Percentiles rank a stretch among this genome's conserved stretches.
Evolutionary conservation across 2,113 vertebrate genomes (phyloP).

Genomic region (Hoplias malabaricus): DNA sequence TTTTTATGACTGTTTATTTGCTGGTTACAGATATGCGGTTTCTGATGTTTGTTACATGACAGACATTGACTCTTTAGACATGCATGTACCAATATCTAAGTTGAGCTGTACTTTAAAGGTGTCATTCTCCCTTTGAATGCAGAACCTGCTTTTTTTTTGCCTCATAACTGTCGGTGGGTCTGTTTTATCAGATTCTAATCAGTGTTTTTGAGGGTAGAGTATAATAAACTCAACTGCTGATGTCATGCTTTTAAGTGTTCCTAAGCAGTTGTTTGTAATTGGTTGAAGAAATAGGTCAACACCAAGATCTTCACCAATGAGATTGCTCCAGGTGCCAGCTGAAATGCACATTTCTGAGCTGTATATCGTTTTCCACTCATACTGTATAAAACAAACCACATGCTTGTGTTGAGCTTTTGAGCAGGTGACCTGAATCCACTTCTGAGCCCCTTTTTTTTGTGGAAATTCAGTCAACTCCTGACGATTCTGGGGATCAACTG

Average conservation of each 20-base stretch:
- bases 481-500: no score
- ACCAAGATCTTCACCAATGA: neutral
- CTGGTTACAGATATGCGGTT: neutral
- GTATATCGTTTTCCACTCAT: neutral
- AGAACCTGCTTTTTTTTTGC: neutral
- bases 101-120: neutral
- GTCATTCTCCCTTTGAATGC: neutral
- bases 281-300: neutral
- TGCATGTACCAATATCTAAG: neutral
- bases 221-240: neutral
- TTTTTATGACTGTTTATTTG: conserved; percentile 7
- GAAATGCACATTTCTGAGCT: conserved; percentile 31
- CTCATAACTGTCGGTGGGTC: no score
- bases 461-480: no score
- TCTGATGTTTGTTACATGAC: neutral
- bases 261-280: neutral
- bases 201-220: neutral
- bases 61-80: neutral
- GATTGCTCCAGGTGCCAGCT: neutral
- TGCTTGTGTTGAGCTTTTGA: conserved; percentile 25
- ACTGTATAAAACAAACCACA: conserved; percentile 12
- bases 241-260: neutral
- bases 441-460: no score
- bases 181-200: neutral
- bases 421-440: neutral